Evolutionary conservation across 2,797 vertebrate species (phyloP).

Genomic region (Rhinatrema bivittatum): DNA sequence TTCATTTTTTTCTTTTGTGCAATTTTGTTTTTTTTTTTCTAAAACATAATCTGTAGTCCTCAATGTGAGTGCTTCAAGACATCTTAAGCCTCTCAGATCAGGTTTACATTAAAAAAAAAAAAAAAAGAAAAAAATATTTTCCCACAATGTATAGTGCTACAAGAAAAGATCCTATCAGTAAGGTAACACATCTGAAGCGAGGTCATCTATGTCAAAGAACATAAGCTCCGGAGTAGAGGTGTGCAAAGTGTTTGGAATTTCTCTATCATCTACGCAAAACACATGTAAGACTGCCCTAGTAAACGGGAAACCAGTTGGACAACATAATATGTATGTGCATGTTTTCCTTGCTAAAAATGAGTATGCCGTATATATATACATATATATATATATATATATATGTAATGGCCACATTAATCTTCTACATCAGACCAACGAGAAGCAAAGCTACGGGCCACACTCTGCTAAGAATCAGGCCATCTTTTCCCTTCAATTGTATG

Average conservation of each 20-base stretch:
- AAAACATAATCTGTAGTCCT: slow-evolving; percentile 83
- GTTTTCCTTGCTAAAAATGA: slow-evolving; percentile 22
- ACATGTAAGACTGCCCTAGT: slow-evolving; percentile 43
- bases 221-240: slow-evolving; percentile 74
- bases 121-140: too few relatives aligned
- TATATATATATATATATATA: slow-evolving; percentile 4
- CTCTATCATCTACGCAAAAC: slow-evolving; percentile 46
- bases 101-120: slow-evolving; percentile 81
- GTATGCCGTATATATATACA: slow-evolving; percentile 27
- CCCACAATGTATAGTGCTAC: slow-evolving; percentile 90
- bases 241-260: slow-evolving; percentile 66
- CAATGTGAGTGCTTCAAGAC: slow-evolving; percentile 83
- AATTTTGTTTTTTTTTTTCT: slow-evolving; percentile 66
- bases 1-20: slow-evolving; percentile 97
- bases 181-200: slow-evolving; percentile 76
- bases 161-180: slow-evolving; percentile 85
- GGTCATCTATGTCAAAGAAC: slow-evolving; percentile 73
- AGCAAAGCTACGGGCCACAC: slow-evolving; percentile 5
- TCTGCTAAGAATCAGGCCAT: background rate
- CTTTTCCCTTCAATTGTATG: slow-evolving; percentile 26
- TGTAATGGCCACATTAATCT: background rate
- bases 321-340: slow-evolving; percentile 32
- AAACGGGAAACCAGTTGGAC: slow-evolving; percentile 38
- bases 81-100: slow-evolving; percentile 74
- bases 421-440: background rate